Percentiles rank a stretch among this genome's conserved stretches.
phyloP scores from a whole-genome alignment of 2,888 invertebrate species.

The Griposia aprilina region DNA sequence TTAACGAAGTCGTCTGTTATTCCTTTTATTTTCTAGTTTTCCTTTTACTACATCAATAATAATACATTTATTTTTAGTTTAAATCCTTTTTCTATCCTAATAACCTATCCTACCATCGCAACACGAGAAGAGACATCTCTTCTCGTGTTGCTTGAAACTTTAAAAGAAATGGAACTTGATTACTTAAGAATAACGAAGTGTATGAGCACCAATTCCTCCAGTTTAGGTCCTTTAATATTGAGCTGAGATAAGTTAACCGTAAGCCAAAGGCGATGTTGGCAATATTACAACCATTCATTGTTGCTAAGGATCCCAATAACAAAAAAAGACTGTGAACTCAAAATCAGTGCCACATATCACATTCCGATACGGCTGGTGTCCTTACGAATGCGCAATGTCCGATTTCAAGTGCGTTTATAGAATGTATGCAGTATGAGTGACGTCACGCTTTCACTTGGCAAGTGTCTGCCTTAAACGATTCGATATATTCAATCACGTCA shows the following conservation, averaged over 20 bases:
- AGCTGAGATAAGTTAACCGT: not conserved
- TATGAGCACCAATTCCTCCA: not conserved
- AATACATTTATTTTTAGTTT: not conserved
- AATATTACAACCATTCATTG: not conserved
- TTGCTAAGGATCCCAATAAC: not conserved
- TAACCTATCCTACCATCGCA: not conserved
- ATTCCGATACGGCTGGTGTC: constrained; percentile 59
- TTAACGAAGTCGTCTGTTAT: constrained; percentile 12
- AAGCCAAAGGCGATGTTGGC: not conserved
- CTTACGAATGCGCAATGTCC: constrained; percentile 58
- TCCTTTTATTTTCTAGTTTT: constrained; percentile 8
- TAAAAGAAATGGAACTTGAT: not conserved
- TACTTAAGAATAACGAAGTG: not conserved
- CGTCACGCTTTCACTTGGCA: constrained; percentile 73
- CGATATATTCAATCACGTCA: constrained; percentile 66
- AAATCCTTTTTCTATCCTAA: not conserved
- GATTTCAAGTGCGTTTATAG: constrained; percentile 65
- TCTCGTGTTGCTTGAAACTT: not conserved
- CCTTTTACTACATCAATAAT: not conserved
- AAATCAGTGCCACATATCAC: constrained; percentile 56
- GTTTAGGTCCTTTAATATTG: not conserved
- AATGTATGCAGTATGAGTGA: constrained; percentile 64
- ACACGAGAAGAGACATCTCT: too few relatives aligned
- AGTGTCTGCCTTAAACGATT: constrained; percentile 60
- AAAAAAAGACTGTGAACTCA: constrained; percentile 10